A percentile compares a stretch with the other conserved stretches of the same genome.
Evolutionary conservation across 2,888 invertebrate genomes (phyloP).

Genomic region (Phalangium opilio): DNA sequence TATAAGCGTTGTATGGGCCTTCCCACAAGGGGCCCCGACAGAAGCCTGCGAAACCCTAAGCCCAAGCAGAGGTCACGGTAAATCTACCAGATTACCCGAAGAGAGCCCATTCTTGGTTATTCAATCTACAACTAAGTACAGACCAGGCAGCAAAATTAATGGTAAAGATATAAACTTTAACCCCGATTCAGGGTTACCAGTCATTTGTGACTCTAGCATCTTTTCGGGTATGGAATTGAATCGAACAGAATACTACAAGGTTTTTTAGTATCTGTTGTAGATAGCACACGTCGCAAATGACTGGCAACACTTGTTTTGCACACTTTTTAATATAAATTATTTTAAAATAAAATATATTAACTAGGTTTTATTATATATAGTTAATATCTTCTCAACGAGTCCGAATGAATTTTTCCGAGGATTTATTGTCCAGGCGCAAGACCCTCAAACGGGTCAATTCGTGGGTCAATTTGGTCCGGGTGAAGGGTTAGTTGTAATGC

Average conservation of each 20-base stretch:
- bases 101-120: conserved; percentile 9
- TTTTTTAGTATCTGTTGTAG: too few species aligned
- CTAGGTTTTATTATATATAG: conserved; percentile 2
- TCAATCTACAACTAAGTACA: conserved; percentile 12
- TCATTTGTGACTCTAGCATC: too few species aligned
- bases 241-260: too few species aligned
- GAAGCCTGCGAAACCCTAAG: conserved; percentile 12
- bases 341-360: too few species aligned
- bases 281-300: too few species aligned
- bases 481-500: conserved; percentile 15
- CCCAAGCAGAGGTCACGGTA: conserved; percentile 5
- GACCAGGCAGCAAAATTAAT: conserved; percentile 15
- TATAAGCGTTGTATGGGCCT: not conserved
- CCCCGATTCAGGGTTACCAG: too few species aligned
- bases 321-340: too few species aligned
- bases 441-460: conserved; percentile 11
- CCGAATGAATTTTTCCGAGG: conserved; percentile 14
- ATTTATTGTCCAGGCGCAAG: conserved; percentile 20
- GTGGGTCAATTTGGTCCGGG: conserved; percentile 17
- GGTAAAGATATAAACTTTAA: conserved; percentile 4
- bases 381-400: conserved; percentile 12
- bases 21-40: conserved; percentile 11
- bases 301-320: too few species aligned
- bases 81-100: not conserved
- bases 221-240: too few species aligned